phyloP scores from a whole-genome alignment of 1,140 invertebrate genomes.

The Drosophila miranda region DNA sequence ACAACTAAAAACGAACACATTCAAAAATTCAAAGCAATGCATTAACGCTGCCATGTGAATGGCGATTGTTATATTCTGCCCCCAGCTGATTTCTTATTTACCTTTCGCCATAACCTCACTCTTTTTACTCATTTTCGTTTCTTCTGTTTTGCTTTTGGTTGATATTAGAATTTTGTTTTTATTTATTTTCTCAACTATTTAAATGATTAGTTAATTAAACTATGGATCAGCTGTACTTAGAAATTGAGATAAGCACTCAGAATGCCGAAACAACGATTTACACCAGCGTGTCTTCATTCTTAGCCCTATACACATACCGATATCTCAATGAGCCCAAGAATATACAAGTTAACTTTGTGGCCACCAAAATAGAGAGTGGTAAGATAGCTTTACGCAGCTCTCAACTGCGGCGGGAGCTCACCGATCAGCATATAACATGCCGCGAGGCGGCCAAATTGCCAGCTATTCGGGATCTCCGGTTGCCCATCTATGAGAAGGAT shows the following conservation, averaged over 20 bases:
- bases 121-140: constrained; percentile 14
- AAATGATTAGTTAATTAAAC: constrained; percentile 58
- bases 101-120: too few species aligned
- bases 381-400: constrained; percentile 64
- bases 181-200: constrained; percentile 53
- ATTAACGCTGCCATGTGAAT: constrained; percentile 38
- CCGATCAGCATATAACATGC: constrained; percentile 68
- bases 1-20: constrained; percentile 23
- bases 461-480: constrained; percentile 59
- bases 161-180: background rate
- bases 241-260: constrained; percentile 72
- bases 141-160: constrained; percentile 32
- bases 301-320: constrained; percentile 69
- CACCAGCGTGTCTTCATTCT: constrained; percentile 68
- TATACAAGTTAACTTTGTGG: constrained; percentile 72
- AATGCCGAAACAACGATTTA: constrained; percentile 70
- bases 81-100: constrained; percentile 4
- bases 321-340: constrained; percentile 64
- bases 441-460: constrained; percentile 57
- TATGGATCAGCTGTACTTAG: constrained; percentile 79
- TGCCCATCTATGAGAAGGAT: constrained; percentile 82
- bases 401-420: constrained; percentile 57
- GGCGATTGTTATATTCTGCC: background rate
- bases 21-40: constrained; percentile 47
- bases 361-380: constrained; percentile 50